Percentiles rank a stretch among this genome's conserved stretches.
phyloP scores from a whole-genome alignment of 2,888 invertebrate genomes.

The Bugulina stolonifera region DNA sequence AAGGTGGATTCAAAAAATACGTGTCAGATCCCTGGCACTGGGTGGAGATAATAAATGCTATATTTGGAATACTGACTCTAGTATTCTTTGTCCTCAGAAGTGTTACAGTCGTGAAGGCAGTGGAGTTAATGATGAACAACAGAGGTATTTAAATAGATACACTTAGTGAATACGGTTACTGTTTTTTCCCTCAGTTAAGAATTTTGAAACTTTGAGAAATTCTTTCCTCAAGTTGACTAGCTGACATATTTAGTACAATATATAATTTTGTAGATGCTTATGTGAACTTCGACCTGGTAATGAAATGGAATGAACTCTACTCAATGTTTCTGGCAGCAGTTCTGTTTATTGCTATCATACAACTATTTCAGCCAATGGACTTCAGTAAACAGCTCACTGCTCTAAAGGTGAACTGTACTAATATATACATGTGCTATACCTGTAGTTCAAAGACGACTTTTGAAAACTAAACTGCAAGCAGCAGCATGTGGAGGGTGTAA shows the following conservation, averaged over 20 bases:
- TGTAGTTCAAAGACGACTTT: too few species aligned
- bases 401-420: too few species aligned
- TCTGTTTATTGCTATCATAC: slow-evolving; percentile 3
- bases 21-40: slow-evolving; percentile 4
- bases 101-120: background rate
- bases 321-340: background rate
- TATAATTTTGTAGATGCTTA: background rate
- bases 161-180: background rate
- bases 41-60: slow-evolving; percentile 14
- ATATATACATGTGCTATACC: too few species aligned
- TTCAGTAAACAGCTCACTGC: slow-evolving; percentile 1
- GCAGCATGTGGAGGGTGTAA: too few species aligned
- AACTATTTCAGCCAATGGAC: slow-evolving; percentile 5
- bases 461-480: too few species aligned
- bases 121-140: slow-evolving; percentile 13
- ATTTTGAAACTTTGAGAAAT: too few species aligned
- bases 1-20: background rate
- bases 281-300: background rate
- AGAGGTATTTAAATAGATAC: background rate
- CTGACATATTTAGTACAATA: too few species aligned
- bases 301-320: background rate
- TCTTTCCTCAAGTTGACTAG: too few species aligned
- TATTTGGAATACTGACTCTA: background rate
- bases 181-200: too few species aligned
- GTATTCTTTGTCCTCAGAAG: slow-evolving; percentile 12